Percentiles rank a stretch among this genome's conserved stretches.
phyloP scores from a whole-genome alignment of 2,888 invertebrate species.

The Amblyteles armatorius region DNA sequence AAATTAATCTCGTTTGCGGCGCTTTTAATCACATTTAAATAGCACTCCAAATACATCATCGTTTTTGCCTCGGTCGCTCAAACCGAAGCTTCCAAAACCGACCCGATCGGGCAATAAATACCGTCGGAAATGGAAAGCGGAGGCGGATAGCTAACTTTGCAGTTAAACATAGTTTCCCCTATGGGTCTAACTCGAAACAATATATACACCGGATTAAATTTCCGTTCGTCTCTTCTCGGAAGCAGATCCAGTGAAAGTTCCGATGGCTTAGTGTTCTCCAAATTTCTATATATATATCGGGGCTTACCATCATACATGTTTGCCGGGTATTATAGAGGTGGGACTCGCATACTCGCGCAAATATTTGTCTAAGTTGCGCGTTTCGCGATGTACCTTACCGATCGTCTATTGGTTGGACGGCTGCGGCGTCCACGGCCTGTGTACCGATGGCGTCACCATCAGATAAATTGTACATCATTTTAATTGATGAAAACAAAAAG shows the following conservation, averaged over 20 bases:
- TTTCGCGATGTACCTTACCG: constrained; percentile 15
- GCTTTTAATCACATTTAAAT: neutral
- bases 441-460: constrained; percentile 21
- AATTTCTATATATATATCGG: neutral
- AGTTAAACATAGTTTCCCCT: neutral
- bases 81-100: neutral
- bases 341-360: constrained; percentile 40
- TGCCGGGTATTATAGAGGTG: constrained; percentile 13
- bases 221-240: neutral
- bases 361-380: constrained; percentile 44
- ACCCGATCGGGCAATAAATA: neutral
- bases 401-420: neutral
- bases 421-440: constrained; percentile 11
- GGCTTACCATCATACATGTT: neutral
- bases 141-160: neutral
- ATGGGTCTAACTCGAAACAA: neutral
- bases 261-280: neutral
- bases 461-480: neutral
- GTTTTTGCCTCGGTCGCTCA: neutral
- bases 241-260: neutral
- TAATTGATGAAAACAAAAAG: neutral
- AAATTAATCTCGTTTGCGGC: neutral
- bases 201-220: neutral
- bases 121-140: neutral
- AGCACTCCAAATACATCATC: neutral